Conservation (phyloP, 2,797 vertebrate species). For the Pangasius larnaudii region DNA sequence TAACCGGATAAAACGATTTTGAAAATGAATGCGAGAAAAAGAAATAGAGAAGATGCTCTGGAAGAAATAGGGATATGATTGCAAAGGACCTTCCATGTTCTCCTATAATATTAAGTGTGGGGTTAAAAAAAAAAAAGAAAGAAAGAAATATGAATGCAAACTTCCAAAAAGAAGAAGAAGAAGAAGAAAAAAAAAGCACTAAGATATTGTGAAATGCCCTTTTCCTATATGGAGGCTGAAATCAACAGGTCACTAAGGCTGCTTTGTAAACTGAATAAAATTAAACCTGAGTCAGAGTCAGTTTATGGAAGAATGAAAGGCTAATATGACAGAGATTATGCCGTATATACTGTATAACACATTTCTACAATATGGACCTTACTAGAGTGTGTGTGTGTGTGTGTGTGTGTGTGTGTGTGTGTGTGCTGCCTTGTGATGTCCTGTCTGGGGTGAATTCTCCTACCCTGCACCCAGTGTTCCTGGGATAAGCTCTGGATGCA, state of each 20-base stretch:
- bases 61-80: background rate
- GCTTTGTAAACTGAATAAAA: background rate
- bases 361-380: background rate
- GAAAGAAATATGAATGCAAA: background rate
- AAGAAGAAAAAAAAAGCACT: background rate
- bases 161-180: background rate
- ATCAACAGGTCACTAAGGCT: background rate
- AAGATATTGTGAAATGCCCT: background rate
- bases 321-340: background rate
- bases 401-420: background rate
- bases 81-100: background rate
- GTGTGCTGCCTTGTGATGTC: background rate
- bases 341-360: background rate
- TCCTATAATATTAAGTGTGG: background rate
- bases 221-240: background rate
- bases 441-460: background rate
- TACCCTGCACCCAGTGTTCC: background rate
- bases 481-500: background rate
- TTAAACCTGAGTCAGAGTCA: background rate
- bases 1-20: background rate
- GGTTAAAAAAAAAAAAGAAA: too few relatives aligned
- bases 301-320: background rate
- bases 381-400: background rate
- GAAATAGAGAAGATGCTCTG: background rate
- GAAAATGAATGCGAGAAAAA: background rate